Percentiles rank a stretch among this genome's conserved stretches.
These are phyloP conservation scores for Oenanthe melanoleuca DNA, from an alignment of 2,113 vertebrate species.

Conservation along the genomic window DNA sequence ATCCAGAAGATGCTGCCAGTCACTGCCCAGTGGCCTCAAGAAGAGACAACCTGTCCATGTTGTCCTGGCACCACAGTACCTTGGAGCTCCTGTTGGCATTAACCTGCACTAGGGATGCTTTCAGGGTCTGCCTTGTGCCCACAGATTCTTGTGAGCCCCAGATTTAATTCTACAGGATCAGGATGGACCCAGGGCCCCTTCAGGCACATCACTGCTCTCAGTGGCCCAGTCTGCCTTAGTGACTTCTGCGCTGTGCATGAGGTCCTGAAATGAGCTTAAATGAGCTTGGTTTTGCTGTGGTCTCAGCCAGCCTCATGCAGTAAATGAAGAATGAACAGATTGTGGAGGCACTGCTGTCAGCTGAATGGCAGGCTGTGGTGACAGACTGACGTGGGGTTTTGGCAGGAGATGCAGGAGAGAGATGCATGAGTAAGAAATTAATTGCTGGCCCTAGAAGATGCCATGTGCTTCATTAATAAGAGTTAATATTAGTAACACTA, in stretches of 20 bases:
- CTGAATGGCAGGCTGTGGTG: not conserved
- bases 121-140: not conserved
- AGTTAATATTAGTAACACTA: not conserved
- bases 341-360: not conserved
- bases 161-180: not conserved
- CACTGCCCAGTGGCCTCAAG: not conserved
- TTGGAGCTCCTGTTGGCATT: not conserved
- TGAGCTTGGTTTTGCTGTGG: not conserved
- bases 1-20: not conserved
- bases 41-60: not conserved
- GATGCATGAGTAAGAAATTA: not conserved
- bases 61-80: fast-evolving
- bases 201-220: not conserved
- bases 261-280: not conserved
- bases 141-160: not conserved
- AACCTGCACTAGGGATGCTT: not conserved
- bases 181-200: not conserved
- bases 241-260: not conserved
- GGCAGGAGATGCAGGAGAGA: not conserved
- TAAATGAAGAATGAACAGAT: not conserved
- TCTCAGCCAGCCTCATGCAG: not conserved
- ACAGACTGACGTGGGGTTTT: not conserved
- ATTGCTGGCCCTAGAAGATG: not conserved
- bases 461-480: not conserved
- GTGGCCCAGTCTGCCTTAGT: not conserved